Evolutionary conservation across 2,113 vertebrate genomes (phyloP).

Genomic region (Tragelaphus imberbis): DNA sequence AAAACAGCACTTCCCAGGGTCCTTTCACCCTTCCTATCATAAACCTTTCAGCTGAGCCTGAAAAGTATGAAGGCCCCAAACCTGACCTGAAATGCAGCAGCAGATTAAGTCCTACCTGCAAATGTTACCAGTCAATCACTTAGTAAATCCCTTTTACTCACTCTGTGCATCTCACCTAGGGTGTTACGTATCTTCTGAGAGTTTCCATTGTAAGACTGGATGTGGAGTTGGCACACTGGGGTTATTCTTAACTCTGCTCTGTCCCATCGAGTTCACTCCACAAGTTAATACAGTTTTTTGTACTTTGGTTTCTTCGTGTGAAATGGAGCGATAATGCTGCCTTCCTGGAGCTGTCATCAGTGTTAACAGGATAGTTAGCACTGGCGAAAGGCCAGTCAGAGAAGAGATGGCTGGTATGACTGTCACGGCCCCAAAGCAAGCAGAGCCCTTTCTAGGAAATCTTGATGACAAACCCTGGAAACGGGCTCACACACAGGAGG

Average conservation of each 20-base stretch:
- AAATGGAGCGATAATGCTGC: not conserved
- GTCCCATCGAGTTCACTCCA: not conserved
- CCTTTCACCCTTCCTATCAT: not conserved
- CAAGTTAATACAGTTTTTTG: not conserved
- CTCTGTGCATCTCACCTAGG: not conserved
- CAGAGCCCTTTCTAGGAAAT: not conserved
- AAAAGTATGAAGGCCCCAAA: not conserved
- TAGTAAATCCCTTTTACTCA: not conserved
- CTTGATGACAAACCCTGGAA: not conserved
- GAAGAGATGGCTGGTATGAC: not conserved
- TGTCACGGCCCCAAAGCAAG: fast-evolving
- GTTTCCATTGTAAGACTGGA: not conserved
- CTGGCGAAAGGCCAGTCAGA: not conserved
- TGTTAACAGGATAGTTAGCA: not conserved
- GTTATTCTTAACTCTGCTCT: not conserved
- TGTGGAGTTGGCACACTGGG: fast-evolving
- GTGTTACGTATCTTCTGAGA: not conserved
- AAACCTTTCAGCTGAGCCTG: not conserved
- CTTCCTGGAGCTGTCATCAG: not conserved
- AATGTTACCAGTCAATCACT: not conserved
- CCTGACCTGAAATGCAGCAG: not conserved
- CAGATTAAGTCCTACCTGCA: not conserved
- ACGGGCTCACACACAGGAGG: not conserved
- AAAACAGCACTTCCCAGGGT: not conserved
- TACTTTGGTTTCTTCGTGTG: not conserved